These are phyloP conservation scores for Holcopasites calliopsidis DNA, from an alignment of 1,140 invertebrate genomes.

Conservation along the genomic window DNA sequence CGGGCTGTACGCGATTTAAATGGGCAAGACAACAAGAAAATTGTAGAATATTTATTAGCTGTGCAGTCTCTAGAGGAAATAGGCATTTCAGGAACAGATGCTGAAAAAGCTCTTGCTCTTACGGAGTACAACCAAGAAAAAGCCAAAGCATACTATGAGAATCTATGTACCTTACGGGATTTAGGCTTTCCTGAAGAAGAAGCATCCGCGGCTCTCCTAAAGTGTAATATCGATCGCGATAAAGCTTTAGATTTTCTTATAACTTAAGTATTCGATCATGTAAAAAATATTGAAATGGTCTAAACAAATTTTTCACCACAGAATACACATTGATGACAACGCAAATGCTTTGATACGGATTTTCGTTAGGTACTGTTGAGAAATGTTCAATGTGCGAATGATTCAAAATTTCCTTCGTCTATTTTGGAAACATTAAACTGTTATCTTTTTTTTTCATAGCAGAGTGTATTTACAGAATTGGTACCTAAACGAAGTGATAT, in stretches of 20 bases:
- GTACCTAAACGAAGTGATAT: slow-evolving; percentile 24
- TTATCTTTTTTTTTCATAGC: slow-evolving; percentile 38
- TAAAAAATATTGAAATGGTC: slow-evolving; percentile 15
- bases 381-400: slow-evolving; percentile 4
- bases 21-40: slow-evolving; percentile 90
- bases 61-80: slow-evolving; percentile 82
- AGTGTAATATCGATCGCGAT: slow-evolving; percentile 90
- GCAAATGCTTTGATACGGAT: slow-evolving; percentile 8
- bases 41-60: slow-evolving; percentile 79
- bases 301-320: slow-evolving; percentile 26
- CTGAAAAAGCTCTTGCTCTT: slow-evolving; percentile 79
- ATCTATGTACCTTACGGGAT: slow-evolving; percentile 86
- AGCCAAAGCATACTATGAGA: slow-evolving; percentile 80
- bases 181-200: slow-evolving; percentile 90
- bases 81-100: slow-evolving; percentile 85
- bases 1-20: slow-evolving; percentile 87
- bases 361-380: not conserved
- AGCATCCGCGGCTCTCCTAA: slow-evolving; percentile 87
- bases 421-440: slow-evolving; percentile 29
- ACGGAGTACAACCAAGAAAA: slow-evolving; percentile 78
- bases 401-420: slow-evolving; percentile 3
- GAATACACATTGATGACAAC: too few species aligned
- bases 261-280: slow-evolving; percentile 79
- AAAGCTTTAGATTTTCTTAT: slow-evolving; percentile 92
- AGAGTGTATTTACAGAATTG: slow-evolving; percentile 51